Evolutionary conservation across 1,140 invertebrate genomes (phyloP), one percentile per base, ranked within the genome.

Genomic region (Eueides isabella): DNA sequence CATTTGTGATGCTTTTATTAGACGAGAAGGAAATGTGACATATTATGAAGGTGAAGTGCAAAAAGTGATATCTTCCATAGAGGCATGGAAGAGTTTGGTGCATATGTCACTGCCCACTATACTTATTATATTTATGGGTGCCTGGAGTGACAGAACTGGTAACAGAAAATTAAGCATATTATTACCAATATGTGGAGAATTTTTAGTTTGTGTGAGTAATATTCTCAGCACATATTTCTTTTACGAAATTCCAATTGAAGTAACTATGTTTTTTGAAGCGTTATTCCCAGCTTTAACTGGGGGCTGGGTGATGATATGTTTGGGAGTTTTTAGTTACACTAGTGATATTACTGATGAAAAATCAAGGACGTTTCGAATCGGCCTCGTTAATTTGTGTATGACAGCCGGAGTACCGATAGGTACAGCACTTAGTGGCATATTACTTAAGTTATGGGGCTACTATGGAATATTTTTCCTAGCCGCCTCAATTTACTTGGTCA

Each of bases 141-240:
- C 94, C n/a, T 94, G 95, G 95, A 95, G 95, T 79, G 95, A 95
- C 77, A 86, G 92, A 64, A 93, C 94, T 12, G 93, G 94, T 19
- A 93, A 94, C 62, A 84, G 95, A 70, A 96, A 96, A 90, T 80
- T 95, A 5, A 94, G 93, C 71, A 94, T 95, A 48, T 67, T 95
- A 3, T 65, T 95, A 31, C 94, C 94, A 11, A 88, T 95, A 16
- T 65, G 94, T 64, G 95, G 95, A 23, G 94, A 95, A 78, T 84
- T 92, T 11, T 33, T 91, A 23, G 87, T 91, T 2, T 87, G 84
- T 74, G 63, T 93, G 4, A 93, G 93, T 29, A 93, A 94, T 67
- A 90, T 95, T 11, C 61, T 95, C 0, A 94, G 93, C 71, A 94
- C 93, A 1, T 84, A 92, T 64, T 95, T 93, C 77, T 94, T 95